Conservation (phyloP, 2,888 invertebrate genomes). For the Spodoptera picta region DNA sequence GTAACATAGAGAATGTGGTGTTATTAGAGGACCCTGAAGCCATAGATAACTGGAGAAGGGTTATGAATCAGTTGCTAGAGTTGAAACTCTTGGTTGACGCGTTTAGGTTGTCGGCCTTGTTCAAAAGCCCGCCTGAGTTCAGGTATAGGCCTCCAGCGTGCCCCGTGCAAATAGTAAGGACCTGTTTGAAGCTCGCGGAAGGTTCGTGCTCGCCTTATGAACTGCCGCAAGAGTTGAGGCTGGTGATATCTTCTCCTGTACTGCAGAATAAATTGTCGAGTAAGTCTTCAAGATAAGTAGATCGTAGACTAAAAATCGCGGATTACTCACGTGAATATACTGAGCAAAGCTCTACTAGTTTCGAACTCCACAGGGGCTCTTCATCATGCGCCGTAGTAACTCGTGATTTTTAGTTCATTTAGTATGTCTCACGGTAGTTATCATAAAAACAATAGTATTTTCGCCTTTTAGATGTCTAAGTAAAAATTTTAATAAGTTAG, state of each 20-base stretch:
- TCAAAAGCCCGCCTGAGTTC: conserved; percentile 81
- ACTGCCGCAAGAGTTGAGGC: conserved; percentile 90
- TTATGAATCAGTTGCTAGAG: conserved; percentile 88
- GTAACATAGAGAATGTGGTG: conserved; percentile 78
- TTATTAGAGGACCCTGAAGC: conserved; percentile 77
- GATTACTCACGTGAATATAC: no score
- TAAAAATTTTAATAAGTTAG: no score
- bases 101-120: conserved; percentile 88
- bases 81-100: conserved; percentile 89
- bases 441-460: no score
- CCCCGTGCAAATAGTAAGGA: conserved; percentile 88
- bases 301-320: no score
- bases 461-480: no score
- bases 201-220: conserved; percentile 89
- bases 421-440: no score
- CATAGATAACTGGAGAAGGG: conserved; percentile 80
- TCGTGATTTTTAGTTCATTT: no score
- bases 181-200: conserved; percentile 90
- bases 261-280: conserved; percentile 77
- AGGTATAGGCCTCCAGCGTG: conserved; percentile 76
- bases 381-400: no score
- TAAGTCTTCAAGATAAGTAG: conserved; percentile 55
- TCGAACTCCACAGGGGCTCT: no score
- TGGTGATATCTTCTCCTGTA: conserved; percentile 83
- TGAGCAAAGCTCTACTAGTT: no score